Evolutionary conservation across 2,113 vertebrate genomes (phyloP).

Genomic region (Oenanthe melanoleuca): DNA sequence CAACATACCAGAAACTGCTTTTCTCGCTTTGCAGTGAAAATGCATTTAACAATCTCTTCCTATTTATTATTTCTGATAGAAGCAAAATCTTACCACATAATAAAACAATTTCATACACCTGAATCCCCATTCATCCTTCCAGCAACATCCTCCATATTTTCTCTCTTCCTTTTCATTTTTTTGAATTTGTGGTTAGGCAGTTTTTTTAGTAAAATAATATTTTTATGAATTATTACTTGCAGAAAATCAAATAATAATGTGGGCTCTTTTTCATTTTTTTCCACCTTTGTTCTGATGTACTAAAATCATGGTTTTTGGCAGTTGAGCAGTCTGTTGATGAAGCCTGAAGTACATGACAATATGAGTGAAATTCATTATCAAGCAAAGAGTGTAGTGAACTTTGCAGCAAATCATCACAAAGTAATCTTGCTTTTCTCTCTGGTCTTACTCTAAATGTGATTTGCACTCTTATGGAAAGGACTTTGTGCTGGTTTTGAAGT

Average conservation of each 20-base stretch:
- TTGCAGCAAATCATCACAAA: slow-evolving; percentile 69
- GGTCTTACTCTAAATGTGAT: slow-evolving; percentile 67
- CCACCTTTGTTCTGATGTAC: slow-evolving; percentile 67
- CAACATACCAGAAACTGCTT: neutral
- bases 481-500: slow-evolving; percentile 27
- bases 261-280: slow-evolving; percentile 42
- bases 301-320: slow-evolving; percentile 70
- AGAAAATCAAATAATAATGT: slow-evolving; percentile 74
- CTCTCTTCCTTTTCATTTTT: neutral
- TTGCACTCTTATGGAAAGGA: slow-evolving; percentile 64
- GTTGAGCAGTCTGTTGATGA: slow-evolving; percentile 69
- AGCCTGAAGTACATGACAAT: slow-evolving; percentile 71
- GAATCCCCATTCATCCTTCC: neutral
- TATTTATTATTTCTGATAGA: neutral
- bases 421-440: slow-evolving; percentile 70
- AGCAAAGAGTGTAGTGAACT: slow-evolving; percentile 72
- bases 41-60: neutral
- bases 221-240: slow-evolving; percentile 62
- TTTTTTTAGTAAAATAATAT: slow-evolving; percentile 45
- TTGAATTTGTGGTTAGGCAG: neutral
- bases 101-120: neutral
- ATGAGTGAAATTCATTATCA: slow-evolving; percentile 76
- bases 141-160: neutral
- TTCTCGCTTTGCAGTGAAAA: neutral
- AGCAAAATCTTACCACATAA: neutral